A percentile compares a stretch with the other conserved stretches of the same genome.
Evolutionary conservation across 2,113 vertebrate genomes (phyloP).

Genomic region (Cairina moschata): DNA sequence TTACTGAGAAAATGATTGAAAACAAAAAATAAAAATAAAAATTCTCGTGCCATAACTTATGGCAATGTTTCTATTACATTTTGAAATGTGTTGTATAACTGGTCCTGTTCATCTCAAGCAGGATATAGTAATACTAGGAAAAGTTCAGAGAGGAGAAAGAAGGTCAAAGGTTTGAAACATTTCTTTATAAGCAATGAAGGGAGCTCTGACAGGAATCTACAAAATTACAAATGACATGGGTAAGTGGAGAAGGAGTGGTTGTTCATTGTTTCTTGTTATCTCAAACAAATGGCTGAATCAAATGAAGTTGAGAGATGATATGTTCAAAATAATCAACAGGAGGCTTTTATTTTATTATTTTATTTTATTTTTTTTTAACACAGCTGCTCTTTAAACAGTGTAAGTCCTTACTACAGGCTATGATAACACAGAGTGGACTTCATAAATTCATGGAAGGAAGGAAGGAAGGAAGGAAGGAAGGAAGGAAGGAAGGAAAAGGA

Average conservation of each 20-base stretch:
- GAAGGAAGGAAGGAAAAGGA: too few species aligned
- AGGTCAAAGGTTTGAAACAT: neutral
- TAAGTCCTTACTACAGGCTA: neutral
- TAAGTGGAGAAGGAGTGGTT: neutral
- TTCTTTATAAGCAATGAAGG: neutral
- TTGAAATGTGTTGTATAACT: neutral
- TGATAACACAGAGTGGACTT: neutral
- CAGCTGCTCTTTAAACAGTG: neutral
- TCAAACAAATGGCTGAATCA: neutral
- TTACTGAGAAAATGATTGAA: neutral
- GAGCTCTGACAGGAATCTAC: neutral
- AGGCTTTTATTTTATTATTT: neutral
- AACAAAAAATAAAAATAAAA: neutral
- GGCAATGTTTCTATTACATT: neutral
- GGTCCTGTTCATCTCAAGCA: neutral
- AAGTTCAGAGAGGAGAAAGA: neutral
- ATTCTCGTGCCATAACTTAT: neutral
- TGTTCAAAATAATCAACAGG: neutral
- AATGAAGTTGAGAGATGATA: neutral
- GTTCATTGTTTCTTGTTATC: neutral
- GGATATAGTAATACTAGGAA: neutral
- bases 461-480: too few species aligned
- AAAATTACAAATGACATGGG: neutral
- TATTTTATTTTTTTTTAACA: too few species aligned
- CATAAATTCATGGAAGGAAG: neutral